Percentiles rank a stretch among this genome's conserved stretches.
Conservation (phyloP, 1,140 invertebrate species). For the Luehdorfia chinensis region DNA sequence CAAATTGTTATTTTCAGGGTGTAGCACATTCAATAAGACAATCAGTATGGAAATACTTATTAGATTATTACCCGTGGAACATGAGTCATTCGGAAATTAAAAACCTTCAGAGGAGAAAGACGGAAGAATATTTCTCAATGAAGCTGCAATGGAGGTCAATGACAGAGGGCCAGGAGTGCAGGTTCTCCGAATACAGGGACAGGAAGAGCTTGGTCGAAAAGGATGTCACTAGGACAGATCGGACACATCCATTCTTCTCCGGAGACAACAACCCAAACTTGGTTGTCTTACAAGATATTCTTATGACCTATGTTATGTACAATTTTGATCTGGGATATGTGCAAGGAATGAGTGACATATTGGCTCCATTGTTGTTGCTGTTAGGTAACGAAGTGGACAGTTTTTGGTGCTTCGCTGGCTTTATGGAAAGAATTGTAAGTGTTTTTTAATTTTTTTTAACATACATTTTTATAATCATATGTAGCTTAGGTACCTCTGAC, state of each 20-base stretch:
- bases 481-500: too few species aligned
- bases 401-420: conserved; percentile 99
- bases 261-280: conserved; percentile 96
- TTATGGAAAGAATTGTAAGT: conserved; percentile 96
- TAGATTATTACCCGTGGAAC: conserved; percentile 93
- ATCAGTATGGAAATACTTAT: conserved; percentile 97
- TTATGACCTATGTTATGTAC: conserved; percentile 99
- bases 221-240: conserved; percentile 97
- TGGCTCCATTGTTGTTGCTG: conserved; percentile 94
- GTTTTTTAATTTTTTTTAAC: too few species aligned
- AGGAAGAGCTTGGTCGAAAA: conserved; percentile 97
- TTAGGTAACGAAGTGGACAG: conserved; percentile 96
- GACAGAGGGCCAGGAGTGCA: conserved; percentile 89
- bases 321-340: conserved; percentile 99
- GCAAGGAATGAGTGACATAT: conserved; percentile 98
- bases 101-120: conserved; percentile 83
- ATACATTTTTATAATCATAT: too few species aligned
- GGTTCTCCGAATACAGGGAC: conserved; percentile 93
- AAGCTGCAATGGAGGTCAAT: conserved; percentile 98
- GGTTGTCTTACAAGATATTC: conserved; percentile 89
- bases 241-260: conserved; percentile 93
- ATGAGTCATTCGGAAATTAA: conserved; percentile 85
- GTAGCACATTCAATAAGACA: conserved; percentile 83
- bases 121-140: conserved; percentile 95
- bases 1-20: conserved; percentile 68